Conservation (phyloP, 2,797 vertebrate genomes). For the Ispidina picta region DNA sequence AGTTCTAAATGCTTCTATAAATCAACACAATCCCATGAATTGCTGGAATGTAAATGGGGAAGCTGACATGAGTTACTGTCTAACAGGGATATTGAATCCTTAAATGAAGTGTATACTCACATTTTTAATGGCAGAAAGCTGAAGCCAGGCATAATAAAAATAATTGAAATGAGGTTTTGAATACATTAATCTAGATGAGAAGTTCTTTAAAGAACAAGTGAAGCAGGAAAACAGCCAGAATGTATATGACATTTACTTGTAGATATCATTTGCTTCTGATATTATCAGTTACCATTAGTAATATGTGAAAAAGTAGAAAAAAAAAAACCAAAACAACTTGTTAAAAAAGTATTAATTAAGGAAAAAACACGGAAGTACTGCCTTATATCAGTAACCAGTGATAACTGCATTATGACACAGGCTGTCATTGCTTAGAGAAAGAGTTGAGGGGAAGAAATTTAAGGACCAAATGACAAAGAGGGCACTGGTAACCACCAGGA, state of each 20-base stretch:
- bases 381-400: not conserved
- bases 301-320: not conserved
- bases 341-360: not conserved
- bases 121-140: constrained; percentile 73
- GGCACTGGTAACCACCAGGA: not conserved
- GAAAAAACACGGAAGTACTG: not conserved
- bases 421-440: not conserved
- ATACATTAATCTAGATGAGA: constrained; percentile 61
- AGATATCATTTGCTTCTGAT: constrained; percentile 21
- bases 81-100: constrained; percentile 75
- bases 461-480: not conserved
- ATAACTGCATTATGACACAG: not conserved
- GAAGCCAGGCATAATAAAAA: constrained; percentile 74
- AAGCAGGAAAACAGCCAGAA: constrained; percentile 51
- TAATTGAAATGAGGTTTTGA: constrained; percentile 72
- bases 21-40: constrained; percentile 41
- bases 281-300: not conserved
- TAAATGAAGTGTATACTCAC: constrained; percentile 73
- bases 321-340: not conserved
- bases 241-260: not conserved
- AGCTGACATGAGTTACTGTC: constrained; percentile 43
- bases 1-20: not conserved
- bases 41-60: constrained; percentile 20
- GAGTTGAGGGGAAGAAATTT: not conserved
- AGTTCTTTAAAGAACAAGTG: constrained; percentile 55